A percentile compares a stretch with the other conserved stretches of the same genome.
Conservation (phyloP, 1,140 invertebrate species). For the Drosophila nasuta region DNA sequence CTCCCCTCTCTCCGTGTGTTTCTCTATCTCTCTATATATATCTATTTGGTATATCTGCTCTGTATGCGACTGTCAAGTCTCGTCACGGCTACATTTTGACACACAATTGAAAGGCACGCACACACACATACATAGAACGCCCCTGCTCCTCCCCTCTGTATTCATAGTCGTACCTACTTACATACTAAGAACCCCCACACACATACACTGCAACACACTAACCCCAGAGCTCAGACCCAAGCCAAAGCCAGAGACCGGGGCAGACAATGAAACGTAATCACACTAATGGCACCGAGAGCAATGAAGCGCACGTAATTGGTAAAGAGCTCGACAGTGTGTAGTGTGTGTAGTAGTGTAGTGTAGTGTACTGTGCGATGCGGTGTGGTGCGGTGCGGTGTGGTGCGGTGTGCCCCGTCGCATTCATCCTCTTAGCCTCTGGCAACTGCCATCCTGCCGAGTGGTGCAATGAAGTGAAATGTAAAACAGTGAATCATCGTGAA, state of each 20-base stretch:
- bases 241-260: conserved; percentile 56
- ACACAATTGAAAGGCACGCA: conserved; percentile 82
- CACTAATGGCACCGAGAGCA: conserved; percentile 82
- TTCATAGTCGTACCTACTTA: conserved; percentile 32
- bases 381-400: not conserved
- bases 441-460: not conserved
- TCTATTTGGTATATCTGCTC: conserved; percentile 35
- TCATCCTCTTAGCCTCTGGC: not conserved
- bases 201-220: not conserved
- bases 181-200: conserved; percentile 8
- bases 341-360: conserved; percentile 47
- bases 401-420: not conserved
- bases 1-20: conserved; percentile 15
- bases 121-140: conserved; percentile 40
- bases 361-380: conserved; percentile 2
- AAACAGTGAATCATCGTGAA: conserved; percentile 54
- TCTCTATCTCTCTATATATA: conserved; percentile 21
- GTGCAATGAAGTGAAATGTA: conserved; percentile 56
- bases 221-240: conserved; percentile 22
- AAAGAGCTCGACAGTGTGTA: conserved; percentile 80
- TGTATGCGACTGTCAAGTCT: conserved; percentile 71
- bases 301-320: conserved; percentile 83
- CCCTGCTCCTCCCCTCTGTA: not conserved
- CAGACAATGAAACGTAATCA: conserved; percentile 84
- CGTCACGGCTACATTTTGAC: conserved; percentile 82